phyloP scores from a whole-genome alignment of 2,113 vertebrate species.

The Eurypyga helias region DNA sequence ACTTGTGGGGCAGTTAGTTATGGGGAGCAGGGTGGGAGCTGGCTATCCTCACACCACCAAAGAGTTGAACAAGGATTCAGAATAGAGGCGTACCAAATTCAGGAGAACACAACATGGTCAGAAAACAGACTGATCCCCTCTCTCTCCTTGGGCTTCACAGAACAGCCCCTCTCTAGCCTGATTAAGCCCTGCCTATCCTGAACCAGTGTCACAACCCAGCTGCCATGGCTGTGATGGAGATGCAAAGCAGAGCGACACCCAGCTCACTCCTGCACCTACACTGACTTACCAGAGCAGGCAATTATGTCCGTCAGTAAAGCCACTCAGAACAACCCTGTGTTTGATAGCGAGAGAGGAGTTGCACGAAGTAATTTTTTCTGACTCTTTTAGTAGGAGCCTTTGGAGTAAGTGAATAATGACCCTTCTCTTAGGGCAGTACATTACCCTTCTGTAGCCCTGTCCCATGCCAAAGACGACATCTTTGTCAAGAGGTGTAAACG shows the following conservation, averaged over 20 bases:
- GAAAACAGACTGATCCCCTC: background rate
- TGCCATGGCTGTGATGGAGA: background rate
- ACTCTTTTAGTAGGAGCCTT: background rate
- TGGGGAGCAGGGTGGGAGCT: background rate
- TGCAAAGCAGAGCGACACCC: background rate
- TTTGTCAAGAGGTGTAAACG: background rate
- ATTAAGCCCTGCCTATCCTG: background rate
- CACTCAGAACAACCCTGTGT: background rate
- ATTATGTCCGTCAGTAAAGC: background rate
- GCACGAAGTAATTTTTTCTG: background rate
- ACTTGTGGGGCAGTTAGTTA: background rate
- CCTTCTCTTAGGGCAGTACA: background rate
- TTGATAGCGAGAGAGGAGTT: background rate
- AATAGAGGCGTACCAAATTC: background rate
- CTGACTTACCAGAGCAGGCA: background rate
- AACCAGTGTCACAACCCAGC: background rate
- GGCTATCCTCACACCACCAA: background rate
- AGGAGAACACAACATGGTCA: background rate
- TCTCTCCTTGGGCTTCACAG: background rate
- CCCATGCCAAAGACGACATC: background rate
- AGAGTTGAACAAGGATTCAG: background rate
- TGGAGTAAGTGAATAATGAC: background rate
- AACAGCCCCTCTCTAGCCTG: background rate
- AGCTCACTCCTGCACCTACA: background rate
- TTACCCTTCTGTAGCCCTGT: background rate